Conservation (phyloP, 2,113 vertebrate genomes). For the Azemiops feae region DNA sequence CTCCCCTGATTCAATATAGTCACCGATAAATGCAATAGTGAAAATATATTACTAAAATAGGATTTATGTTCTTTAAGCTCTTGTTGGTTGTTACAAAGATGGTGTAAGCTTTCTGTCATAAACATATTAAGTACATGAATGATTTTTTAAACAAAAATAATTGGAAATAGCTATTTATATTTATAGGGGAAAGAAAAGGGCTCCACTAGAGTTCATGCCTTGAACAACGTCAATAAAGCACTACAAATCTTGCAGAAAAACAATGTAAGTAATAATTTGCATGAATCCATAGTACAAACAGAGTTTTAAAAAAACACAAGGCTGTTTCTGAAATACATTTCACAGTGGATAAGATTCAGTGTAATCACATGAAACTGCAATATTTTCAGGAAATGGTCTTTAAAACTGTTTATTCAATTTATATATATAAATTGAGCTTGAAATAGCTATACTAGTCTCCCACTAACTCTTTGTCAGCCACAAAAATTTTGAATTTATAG, state of each 20-base stretch:
- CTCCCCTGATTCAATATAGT: slow-evolving; percentile 20
- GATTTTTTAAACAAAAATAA: slow-evolving; percentile 9
- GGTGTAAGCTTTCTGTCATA: neutral
- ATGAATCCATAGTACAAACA: neutral
- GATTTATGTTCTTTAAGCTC: neutral
- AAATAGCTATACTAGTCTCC: too few species aligned
- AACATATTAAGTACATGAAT: slow-evolving; percentile 1
- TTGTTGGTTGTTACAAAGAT: neutral
- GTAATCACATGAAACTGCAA: neutral
- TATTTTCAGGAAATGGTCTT: neutral
- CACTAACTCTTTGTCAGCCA: too few species aligned
- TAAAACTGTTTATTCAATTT: neutral
- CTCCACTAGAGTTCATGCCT: slow-evolving; percentile 91
- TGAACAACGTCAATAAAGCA: slow-evolving; percentile 99
- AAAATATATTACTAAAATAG: slow-evolving; percentile 12
- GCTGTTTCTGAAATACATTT: neutral
- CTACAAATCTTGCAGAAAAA: slow-evolving; percentile 93
- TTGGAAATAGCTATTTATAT: slow-evolving; percentile 46
- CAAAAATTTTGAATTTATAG: too few species aligned
- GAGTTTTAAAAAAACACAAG: neutral
- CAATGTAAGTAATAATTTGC: slow-evolving; percentile 82
- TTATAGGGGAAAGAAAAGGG: slow-evolving; percentile 93
- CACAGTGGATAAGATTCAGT: neutral
- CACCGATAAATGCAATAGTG: neutral
- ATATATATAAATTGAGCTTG: neutral